These are phyloP conservation scores for Thyatira batis DNA, from an alignment of 2,888 invertebrate genomes.

Conservation along the genomic window DNA sequence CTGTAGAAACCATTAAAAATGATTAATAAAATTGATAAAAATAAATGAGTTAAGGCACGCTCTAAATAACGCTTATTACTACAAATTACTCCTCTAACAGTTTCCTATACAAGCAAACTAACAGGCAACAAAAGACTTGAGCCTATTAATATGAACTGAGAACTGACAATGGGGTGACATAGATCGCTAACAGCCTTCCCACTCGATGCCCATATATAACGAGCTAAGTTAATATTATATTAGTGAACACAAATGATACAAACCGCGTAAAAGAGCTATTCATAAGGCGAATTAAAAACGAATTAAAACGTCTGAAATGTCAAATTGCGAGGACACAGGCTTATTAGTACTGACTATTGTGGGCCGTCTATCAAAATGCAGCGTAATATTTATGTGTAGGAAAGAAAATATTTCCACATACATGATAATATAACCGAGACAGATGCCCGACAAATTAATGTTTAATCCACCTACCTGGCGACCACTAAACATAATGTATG, in stretches of 20 bases:
- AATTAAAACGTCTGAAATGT: conserved; percentile 79
- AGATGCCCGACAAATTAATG: no score
- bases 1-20: conserved; percentile 34
- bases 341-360: conserved; percentile 58
- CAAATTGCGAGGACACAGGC: conserved; percentile 73
- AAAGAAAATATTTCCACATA: not conserved
- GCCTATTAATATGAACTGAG: conserved; percentile 13
- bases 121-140: conserved; percentile 5
- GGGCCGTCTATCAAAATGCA: conserved; percentile 43
- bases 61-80: conserved; percentile 54
- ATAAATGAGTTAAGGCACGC: conserved; percentile 53
- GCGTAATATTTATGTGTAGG: conserved; percentile 19
- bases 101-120: conserved; percentile 38
- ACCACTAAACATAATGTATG: no score
- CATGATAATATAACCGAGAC: no score
- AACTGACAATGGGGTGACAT: conserved; percentile 48
- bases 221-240: conserved; percentile 68
- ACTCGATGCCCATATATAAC: conserved; percentile 62
- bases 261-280: conserved; percentile 77
- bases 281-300: conserved; percentile 75
- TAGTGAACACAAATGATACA: conserved; percentile 77
- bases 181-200: conserved; percentile 53
- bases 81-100: conserved; percentile 54
- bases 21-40: conserved; percentile 51
- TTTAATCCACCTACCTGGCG: no score